These are phyloP conservation scores for Calliphora vicina DNA, from an alignment of 1,140 invertebrate species.

Conservation along the genomic window DNA sequence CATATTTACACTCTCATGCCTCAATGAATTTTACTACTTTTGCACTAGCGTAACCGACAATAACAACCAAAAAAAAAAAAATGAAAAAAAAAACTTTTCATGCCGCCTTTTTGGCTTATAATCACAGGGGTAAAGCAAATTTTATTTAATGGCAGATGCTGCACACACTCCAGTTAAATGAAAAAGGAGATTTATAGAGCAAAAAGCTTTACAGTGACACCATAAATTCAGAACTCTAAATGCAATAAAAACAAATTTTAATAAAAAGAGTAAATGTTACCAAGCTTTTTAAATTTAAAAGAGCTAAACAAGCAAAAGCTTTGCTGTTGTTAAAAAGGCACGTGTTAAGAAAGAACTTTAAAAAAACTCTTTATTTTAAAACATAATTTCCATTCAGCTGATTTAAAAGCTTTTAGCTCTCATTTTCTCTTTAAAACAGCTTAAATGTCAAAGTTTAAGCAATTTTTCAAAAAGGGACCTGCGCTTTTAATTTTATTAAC, in stretches of 20 bases:
- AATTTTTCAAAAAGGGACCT: not conserved
- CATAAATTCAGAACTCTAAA: not conserved
- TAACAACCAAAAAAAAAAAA: not conserved
- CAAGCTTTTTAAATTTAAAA: not conserved
- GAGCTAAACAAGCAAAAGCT: too few relatives aligned
- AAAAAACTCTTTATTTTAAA: not conserved
- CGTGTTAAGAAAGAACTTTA: not conserved
- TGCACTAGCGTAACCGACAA: not conserved
- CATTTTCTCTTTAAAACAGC: not conserved
- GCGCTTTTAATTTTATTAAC: not conserved
- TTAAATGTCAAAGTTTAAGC: not conserved
- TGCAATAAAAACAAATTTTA: not conserved
- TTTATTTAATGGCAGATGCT: slow-evolving; percentile 4
- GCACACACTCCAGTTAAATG: not conserved
- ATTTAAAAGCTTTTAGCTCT: not conserved
- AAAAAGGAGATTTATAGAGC: not conserved
- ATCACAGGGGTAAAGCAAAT: not conserved
- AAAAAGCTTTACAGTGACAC: not conserved
- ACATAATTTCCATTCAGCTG: slow-evolving; percentile 3
- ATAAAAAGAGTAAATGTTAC: not conserved
- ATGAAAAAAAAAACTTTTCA: not conserved
- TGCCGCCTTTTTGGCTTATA: slow-evolving; percentile 11
- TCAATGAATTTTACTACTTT: not conserved
- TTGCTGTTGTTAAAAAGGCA: not conserved
- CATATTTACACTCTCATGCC: not conserved